Evolutionary conservation across 2,113 vertebrate genomes (phyloP).

Genomic region (Himantopus leucocephalus): DNA sequence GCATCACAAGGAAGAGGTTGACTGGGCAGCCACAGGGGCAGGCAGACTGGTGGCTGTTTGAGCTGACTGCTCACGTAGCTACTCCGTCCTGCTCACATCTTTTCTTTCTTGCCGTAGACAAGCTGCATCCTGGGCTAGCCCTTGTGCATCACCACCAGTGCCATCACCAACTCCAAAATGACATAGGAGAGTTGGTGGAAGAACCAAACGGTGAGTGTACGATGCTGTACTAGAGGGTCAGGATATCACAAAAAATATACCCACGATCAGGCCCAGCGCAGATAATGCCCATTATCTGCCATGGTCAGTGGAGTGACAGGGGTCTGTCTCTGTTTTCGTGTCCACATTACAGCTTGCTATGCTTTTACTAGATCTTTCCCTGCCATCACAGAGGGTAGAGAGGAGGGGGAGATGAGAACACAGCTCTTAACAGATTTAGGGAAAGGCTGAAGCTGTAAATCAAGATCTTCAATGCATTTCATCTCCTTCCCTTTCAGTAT

Average conservation of each 20-base stretch:
- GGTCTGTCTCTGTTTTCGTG: not conserved
- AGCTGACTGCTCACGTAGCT: not conserved
- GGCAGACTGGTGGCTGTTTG: not conserved
- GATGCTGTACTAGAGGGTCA: not conserved
- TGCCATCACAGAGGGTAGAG: not conserved
- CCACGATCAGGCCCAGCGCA: not conserved
- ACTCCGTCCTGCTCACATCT: not conserved
- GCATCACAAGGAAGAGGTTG: not conserved
- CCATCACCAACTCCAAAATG: not conserved
- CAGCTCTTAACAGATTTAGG: not conserved
- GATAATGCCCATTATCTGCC: not conserved
- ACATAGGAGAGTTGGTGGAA: not conserved
- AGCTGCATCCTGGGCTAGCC: not conserved
- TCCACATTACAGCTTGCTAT: not conserved
- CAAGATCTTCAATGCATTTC: constrained; percentile 49
- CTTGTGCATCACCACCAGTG: not conserved
- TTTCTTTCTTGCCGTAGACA: not conserved
- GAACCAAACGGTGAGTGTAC: not conserved
- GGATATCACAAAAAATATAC: not conserved
- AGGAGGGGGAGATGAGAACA: not conserved
- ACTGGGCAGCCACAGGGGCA: not conserved
- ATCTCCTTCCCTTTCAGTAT: constrained; percentile 15
- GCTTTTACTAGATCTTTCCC: not conserved
- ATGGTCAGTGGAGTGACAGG: not conserved
- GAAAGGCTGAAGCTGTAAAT: constrained; percentile 43